phyloP scores from a whole-genome alignment of 2,797 vertebrate species.

The Alfaro cultratus region DNA sequence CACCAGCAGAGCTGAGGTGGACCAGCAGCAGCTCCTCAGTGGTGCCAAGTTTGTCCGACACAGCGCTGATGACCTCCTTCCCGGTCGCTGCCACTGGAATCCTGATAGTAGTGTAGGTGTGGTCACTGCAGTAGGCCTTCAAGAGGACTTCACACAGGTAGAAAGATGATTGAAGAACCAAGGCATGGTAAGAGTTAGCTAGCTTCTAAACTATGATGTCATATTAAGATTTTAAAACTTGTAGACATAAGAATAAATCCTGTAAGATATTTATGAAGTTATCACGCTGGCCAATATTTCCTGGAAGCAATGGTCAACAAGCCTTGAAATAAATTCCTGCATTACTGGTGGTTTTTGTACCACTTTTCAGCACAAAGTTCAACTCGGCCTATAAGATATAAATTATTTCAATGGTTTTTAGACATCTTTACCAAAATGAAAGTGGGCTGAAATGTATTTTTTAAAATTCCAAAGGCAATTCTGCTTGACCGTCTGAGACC shows the following conservation, averaged over 20 bases:
- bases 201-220: background rate
- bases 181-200: background rate
- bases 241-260: background rate
- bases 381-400: background rate
- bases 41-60: slow-evolving; percentile 91
- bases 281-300: background rate
- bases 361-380: background rate
- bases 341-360: background rate
- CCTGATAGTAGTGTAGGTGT: slow-evolving; percentile 96
- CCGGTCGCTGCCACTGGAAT: slow-evolving; percentile 88
- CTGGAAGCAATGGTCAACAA: background rate
- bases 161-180: slow-evolving; percentile 1
- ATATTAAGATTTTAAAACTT: background rate
- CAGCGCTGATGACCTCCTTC: slow-evolving; percentile 88
- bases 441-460: background rate
- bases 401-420: background rate
- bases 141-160: slow-evolving; percentile 84
- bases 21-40: slow-evolving; percentile 91
- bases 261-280: background rate
- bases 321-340: background rate
- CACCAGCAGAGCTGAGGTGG: slow-evolving; percentile 91
- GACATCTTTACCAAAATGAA: background rate
- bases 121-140: slow-evolving; percentile 95
- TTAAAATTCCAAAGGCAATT: background rate
- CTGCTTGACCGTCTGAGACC: background rate